Percentiles rank a stretch among this genome's conserved stretches.
Evolutionary conservation across 2,113 vertebrate genomes (phyloP).

Genomic region (Hippocampus zosterae): DNA sequence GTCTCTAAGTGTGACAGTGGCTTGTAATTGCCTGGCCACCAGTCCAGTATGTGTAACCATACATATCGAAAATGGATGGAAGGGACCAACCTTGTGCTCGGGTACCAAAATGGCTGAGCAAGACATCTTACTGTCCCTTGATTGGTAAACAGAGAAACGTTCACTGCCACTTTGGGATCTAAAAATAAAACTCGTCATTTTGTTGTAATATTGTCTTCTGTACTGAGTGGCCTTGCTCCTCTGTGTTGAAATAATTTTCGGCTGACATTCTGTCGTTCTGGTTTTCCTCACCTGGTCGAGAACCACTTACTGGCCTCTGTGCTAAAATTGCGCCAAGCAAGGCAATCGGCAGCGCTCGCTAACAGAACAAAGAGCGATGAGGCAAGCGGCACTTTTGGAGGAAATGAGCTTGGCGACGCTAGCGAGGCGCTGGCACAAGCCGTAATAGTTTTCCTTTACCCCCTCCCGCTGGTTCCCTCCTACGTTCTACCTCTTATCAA

Average conservation of each 20-base stretch:
- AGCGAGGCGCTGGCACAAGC: conserved; percentile 29
- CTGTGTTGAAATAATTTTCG: background rate
- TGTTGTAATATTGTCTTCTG: background rate
- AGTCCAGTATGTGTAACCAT: no score
- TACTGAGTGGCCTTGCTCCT: background rate
- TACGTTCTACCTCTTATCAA: conserved; percentile 45
- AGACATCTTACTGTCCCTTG: background rate
- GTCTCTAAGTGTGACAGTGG: no score
- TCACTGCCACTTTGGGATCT: background rate
- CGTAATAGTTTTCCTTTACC: conserved; percentile 39
- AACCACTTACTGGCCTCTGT: conserved; percentile 22
- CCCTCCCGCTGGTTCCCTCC: conserved; percentile 37
- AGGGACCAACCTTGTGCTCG: background rate
- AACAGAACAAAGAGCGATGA: conserved; percentile 14
- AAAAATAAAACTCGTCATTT: background rate
- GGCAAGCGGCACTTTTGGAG: conserved; percentile 7
- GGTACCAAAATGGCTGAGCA: background rate
- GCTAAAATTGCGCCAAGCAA: conserved; percentile 13
- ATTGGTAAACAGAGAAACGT: background rate
- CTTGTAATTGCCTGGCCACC: no score
- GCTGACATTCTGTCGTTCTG: background rate
- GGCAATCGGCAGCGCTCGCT: background rate
- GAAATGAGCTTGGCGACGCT: conserved; percentile 25
- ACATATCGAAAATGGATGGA: background rate
- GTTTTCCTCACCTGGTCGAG: conserved; percentile 18